These are phyloP conservation scores for Homalodisca vitripennis DNA, from an alignment of 1,140 invertebrate species.

Conservation along the genomic window DNA sequence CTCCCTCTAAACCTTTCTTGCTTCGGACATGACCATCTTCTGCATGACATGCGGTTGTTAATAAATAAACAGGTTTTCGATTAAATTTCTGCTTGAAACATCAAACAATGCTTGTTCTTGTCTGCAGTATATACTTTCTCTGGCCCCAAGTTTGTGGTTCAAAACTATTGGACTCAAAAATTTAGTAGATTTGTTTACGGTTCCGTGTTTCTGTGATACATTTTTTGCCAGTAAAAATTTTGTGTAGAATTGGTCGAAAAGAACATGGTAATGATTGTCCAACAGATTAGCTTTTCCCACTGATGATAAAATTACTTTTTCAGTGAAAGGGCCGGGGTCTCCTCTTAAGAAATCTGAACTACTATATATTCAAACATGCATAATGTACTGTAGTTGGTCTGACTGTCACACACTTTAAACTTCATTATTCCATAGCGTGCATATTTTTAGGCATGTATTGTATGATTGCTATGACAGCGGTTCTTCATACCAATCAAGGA, in stretches of 20 bases:
- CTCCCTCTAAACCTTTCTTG: slow-evolving; percentile 17
- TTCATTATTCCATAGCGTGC: background rate
- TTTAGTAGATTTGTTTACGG: slow-evolving; percentile 20
- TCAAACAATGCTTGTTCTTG: slow-evolving; percentile 13
- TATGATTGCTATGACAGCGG: background rate
- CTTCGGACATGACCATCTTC: slow-evolving; percentile 19
- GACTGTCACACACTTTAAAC: background rate
- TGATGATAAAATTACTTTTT: background rate
- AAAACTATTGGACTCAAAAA: slow-evolving; percentile 1
- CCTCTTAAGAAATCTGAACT: background rate
- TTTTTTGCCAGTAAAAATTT: background rate
- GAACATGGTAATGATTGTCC: background rate
- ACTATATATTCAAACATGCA: background rate
- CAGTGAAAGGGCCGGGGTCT: background rate
- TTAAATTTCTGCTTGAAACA: slow-evolving; percentile 20
- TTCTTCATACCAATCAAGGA: background rate
- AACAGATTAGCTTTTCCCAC: background rate
- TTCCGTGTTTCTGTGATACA: background rate
- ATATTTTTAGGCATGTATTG: background rate
- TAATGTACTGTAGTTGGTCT: background rate
- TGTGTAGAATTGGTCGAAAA: background rate
- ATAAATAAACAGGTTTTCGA: slow-evolving; percentile 16
- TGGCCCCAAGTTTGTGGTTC: slow-evolving; percentile 7
- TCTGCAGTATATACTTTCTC: slow-evolving; percentile 27
- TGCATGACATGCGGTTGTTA: slow-evolving; percentile 22